These are phyloP conservation scores for Metridium senile DNA, from an alignment of 92 coral and sea anemone species.

Conservation along the genomic window DNA sequence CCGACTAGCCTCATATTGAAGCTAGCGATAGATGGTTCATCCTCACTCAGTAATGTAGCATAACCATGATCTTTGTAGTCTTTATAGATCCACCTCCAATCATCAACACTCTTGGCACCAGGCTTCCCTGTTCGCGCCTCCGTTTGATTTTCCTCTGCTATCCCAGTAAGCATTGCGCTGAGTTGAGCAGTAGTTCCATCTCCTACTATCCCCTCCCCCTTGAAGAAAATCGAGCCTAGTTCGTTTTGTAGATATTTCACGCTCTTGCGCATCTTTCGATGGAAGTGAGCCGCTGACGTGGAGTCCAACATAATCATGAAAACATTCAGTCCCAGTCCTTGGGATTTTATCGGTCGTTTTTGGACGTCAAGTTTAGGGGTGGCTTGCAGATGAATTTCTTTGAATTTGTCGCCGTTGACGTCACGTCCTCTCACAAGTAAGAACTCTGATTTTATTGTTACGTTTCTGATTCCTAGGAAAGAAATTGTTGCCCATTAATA, in stretches of 20 bases:
- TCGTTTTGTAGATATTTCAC: constrained; percentile 5
- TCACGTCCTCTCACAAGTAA: constrained; percentile 7
- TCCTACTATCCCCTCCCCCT: constrained; percentile 71
- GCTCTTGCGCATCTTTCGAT: constrained; percentile 34
- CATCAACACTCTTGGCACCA: constrained; percentile 66
- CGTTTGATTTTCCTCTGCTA: constrained; percentile 61
- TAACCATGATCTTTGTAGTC: constrained; percentile 61
- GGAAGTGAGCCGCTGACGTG: constrained; percentile 43
- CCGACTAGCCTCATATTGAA: constrained; percentile 59
- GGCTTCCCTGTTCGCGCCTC: constrained; percentile 67
- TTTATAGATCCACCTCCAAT: constrained; percentile 75
- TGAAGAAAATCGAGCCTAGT: constrained; percentile 20
- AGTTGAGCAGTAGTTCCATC: constrained; percentile 88
- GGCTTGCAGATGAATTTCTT: constrained; percentile 33
- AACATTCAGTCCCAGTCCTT: constrained; percentile 34
- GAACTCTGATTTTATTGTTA: constrained; percentile 24
- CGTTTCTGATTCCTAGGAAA: neutral
- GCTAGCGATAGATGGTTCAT: constrained; percentile 26
- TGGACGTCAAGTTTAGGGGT: constrained; percentile 16
- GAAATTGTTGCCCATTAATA: too few relatives aligned
- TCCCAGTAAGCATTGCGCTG: constrained; percentile 78
- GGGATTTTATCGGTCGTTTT: constrained; percentile 13
- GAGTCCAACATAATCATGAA: constrained; percentile 41
- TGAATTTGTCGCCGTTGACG: neutral
- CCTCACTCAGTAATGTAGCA: constrained; percentile 67